A percentile compares a stretch with the other conserved stretches of the same genome.
These are phyloP conservation scores for Limenitis camilla DNA, from an alignment of 2,888 invertebrate genomes.

Conservation along the genomic window DNA sequence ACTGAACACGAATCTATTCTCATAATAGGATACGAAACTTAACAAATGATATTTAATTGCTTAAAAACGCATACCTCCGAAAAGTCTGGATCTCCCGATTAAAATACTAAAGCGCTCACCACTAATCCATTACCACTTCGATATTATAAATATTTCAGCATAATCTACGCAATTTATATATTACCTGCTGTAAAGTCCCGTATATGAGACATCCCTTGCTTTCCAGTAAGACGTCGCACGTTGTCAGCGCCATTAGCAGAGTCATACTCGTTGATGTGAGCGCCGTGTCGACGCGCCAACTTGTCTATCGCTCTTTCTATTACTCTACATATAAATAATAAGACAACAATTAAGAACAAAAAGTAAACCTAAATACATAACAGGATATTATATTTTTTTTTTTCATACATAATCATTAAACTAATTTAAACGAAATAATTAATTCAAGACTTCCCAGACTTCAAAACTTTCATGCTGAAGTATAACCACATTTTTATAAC, in stretches of 20 bases:
- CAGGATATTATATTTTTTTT: too few species aligned
- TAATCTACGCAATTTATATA: not conserved
- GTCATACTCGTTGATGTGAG: conserved; percentile 96
- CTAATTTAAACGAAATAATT: too few species aligned
- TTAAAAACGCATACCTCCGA: too few species aligned
- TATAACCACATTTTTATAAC: too few species aligned
- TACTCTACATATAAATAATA: conserved; percentile 68
- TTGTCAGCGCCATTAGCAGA: conserved; percentile 96
- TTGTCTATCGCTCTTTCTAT: conserved; percentile 97
- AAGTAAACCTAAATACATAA: not conserved
- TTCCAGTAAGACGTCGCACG: conserved; percentile 91
- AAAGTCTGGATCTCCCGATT: too few species aligned
- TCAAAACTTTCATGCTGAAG: too few species aligned
- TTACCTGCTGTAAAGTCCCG: conserved; percentile 90
- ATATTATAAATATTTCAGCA: not conserved
- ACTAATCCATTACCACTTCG: not conserved
- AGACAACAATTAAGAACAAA: not conserved
- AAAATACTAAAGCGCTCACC: not conserved
- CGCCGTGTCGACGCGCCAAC: conserved; percentile 88
- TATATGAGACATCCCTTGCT: conserved; percentile 94
- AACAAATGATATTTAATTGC: too few species aligned
- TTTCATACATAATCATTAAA: too few species aligned
- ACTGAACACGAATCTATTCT: too few species aligned
- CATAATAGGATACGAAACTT: too few species aligned
- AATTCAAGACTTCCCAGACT: too few species aligned